Evolutionary conservation across 2,113 vertebrate species (phyloP).

Genomic region (Brachyhypopomus occidentalis): DNA sequence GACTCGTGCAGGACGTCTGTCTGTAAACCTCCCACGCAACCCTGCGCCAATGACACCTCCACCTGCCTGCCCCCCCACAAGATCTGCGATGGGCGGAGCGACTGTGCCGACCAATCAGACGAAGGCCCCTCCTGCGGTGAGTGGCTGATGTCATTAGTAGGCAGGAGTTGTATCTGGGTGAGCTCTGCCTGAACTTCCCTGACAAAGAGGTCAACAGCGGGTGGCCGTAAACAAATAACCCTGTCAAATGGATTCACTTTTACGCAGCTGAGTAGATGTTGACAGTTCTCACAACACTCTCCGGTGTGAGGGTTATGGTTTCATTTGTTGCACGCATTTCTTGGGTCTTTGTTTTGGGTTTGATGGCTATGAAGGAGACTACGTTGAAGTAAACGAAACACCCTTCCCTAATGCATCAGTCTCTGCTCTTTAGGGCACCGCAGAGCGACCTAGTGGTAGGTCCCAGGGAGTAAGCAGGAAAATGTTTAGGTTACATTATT

Average conservation of each 20-base stretch:
- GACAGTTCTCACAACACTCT: neutral
- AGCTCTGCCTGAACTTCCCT: neutral
- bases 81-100: constrained; percentile 91
- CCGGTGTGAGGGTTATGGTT: neutral
- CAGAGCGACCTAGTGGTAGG: neutral
- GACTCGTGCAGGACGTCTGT: constrained; percentile 86
- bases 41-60: constrained; percentile 91
- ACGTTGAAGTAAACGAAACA: neutral
- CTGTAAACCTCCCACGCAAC: constrained; percentile 95
- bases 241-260: neutral
- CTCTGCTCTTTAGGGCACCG: no score
- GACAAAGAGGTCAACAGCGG: constrained; percentile 3
- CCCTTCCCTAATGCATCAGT: no score
- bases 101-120: constrained; percentile 93
- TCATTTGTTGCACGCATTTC: neutral
- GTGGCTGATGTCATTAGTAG: neutral
- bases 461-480: neutral
- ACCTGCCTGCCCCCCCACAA: constrained; percentile 91
- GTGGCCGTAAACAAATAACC: neutral
- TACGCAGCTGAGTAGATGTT: neutral
- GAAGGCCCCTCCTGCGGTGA: constrained; percentile 95
- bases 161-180: neutral
- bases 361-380: neutral
- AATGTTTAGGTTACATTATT: neutral
- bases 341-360: neutral